phyloP scores from a whole-genome alignment of 1,140 invertebrate genomes.

The Bombus consobrinus region DNA sequence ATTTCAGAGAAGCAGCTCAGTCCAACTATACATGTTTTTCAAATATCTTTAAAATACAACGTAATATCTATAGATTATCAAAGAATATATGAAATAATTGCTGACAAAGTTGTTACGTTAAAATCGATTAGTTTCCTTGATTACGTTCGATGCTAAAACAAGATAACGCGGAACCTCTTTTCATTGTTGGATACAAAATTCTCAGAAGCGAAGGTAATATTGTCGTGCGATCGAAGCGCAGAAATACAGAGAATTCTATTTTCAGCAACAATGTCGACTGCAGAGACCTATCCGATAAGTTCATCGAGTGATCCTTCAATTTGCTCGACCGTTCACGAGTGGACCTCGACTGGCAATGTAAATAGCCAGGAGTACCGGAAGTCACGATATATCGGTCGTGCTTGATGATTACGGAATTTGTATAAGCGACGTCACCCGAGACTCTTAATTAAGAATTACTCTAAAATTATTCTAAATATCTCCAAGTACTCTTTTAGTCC shows the following conservation, averaged over 20 bases:
- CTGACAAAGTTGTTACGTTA: neutral
- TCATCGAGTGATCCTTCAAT: constrained; percentile 11
- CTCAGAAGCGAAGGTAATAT: neutral
- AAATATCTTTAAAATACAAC: neutral
- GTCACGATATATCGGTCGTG: neutral
- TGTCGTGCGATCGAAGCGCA: neutral
- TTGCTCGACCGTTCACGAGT: neutral
- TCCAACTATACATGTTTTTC: neutral
- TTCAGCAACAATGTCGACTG: neutral
- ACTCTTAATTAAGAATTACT: too few species aligned
- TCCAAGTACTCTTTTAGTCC: neutral
- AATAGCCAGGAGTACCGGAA: neutral
- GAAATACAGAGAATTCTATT: neutral
- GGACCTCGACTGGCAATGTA: neutral
- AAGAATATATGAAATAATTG: too few species aligned
- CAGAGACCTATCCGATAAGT: neutral
- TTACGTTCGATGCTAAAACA: neutral
- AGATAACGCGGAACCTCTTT: neutral
- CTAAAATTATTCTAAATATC: neutral
- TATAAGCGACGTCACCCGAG: too few species aligned
- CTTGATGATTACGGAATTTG: too few species aligned
- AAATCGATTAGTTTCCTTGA: neutral
- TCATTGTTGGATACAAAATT: neutral
- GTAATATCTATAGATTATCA: too few species aligned
- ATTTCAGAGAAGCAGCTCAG: too few species aligned